Base-by-base conservation (phyloP, 1,140 invertebrate species). In the Danaus plexippus region DNA sequence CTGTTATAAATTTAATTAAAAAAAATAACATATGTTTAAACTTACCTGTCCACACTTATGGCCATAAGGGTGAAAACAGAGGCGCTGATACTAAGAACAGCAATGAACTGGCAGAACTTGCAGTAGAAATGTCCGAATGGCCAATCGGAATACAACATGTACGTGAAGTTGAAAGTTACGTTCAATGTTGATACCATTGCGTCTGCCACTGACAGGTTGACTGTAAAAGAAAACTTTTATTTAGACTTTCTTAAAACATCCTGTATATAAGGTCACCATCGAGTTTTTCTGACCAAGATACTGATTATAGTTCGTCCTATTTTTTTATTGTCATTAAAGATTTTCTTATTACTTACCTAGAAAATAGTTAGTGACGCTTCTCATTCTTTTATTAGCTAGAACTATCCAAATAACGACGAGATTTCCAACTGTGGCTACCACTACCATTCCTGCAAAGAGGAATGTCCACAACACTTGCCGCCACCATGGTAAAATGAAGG, bases 11-110 rank as follows among this genome's bases (percentile, higher is more conserved):
- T 32, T 32, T 32, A 3, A 32, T 32, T 32, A 32, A 32, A 32
- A 13, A 46, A 60, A 85, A 48, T 41, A 46, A 53, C n/a, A 52
- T 32, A 41, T 13, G 13, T 11, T 15, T 52, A 52, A 42, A 57
- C 92, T 92, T 84, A 98, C 97, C 97, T 93, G 87, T 99, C 97
- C 57, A 98, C 93, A 53, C 96, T 96, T 65, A 98, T 98, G 54
- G 97, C 96, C 93, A 98, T 96, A 44, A 99, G 90, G 0, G 97
- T 98, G 84, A 98, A 97, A 22, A 98, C 96, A 43, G 95, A 97
- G 1, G 95, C 96, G 54, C 93, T 94, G 62, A 98, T 95, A 47
- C 96, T 96, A 40, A 97, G 90, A 1, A 96, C 92, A 0, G 96
- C 93, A 43, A 98, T 93, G 87, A 98, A 99, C 85, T 97, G 95